Evolutionary conservation across 2,113 vertebrate genomes (phyloP).

Genomic region (Aptenodytes patagonicus): DNA sequence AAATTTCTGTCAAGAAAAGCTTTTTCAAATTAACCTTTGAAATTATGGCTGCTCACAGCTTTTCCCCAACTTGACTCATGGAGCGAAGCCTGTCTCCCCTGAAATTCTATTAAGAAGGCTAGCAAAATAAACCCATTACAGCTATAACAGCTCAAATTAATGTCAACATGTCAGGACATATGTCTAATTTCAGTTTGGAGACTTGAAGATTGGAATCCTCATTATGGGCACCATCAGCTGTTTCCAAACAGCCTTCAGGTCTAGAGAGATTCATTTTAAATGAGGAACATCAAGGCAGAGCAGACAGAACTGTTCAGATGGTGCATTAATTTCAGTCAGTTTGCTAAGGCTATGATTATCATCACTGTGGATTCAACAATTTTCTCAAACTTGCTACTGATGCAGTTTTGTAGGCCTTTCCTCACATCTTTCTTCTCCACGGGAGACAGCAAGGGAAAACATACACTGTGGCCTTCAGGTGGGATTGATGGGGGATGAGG

Average conservation of each 20-base stretch:
- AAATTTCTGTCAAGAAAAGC: constrained; percentile 8
- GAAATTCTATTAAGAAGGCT: constrained; percentile 57
- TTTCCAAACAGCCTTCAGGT: constrained; percentile 63
- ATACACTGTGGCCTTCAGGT: background rate
- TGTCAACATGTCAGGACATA: constrained; percentile 62
- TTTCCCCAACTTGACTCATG: background rate
- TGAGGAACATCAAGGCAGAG: constrained; percentile 47
- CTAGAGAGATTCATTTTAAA: constrained; percentile 57
- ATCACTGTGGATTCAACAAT: constrained; percentile 16
- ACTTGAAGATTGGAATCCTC: constrained; percentile 60
- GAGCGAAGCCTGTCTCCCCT: constrained; percentile 3
- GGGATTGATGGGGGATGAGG: background rate
- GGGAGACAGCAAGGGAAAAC: background rate
- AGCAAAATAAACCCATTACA: constrained; percentile 57
- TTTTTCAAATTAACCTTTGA: constrained; percentile 64
- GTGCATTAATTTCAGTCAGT: constrained; percentile 55
- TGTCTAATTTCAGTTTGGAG: constrained; percentile 65
- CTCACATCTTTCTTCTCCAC: background rate
- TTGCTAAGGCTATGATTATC: constrained; percentile 6
- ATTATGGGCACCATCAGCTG: constrained; percentile 58
- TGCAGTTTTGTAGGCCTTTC: background rate
- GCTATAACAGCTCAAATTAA: constrained; percentile 62
- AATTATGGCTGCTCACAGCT: constrained; percentile 22
- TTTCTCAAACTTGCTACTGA: background rate
- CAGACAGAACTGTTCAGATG: constrained; percentile 34